Base-by-base conservation (phyloP, 2,113 vertebrate genomes). In the Aythya baeri region DNA sequence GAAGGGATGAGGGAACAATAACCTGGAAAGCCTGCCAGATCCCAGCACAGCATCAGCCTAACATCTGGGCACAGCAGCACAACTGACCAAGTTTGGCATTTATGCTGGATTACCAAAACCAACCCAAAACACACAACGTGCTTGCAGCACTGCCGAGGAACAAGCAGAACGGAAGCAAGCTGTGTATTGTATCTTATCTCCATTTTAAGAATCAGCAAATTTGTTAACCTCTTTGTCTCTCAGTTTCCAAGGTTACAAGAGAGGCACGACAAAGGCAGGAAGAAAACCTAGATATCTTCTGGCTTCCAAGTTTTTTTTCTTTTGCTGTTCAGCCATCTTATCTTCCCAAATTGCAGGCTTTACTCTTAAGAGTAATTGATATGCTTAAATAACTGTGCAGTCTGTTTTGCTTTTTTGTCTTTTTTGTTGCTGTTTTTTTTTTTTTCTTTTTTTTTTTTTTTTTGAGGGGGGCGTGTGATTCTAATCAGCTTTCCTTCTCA, bases 171-270 rank as follows among this genome's bases (percentile, higher is more conserved):
- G 70, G 36, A 89, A 96, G 85, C 66, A 83, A 88, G 65, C 75
- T 46, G 32, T 36, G 62, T 32, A 14, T 38, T 78, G 57, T 65
- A 79, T 85, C 88, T 96, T 95, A 95, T 95, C 95, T 91, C 83
- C 80, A 41, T 76, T 83, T 86, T 70, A 92, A 90, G 88, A 94
- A 92, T 61, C 66, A 88, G 58, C 74, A 93, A 91, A 76, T 94
- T 92, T 86, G 93, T 96, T 90, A 93, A 91, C 73, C 85, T 94
- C 92, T 95, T 94, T 96, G 94, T 96, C 83, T 38, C 49, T 96
- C 88, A 44, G 93, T 96, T 96, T 86, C 95, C 94, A 95, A 94
- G 94, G 93, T 90, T 96, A 95, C 94, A 94, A 96, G 92, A 50
- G 44, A 96, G 76, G 86, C 92, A 94, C 55, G 78, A 95, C 83